Base-by-base conservation (phyloP, 2,113 vertebrate species). In the Riparia riparia region DNA sequence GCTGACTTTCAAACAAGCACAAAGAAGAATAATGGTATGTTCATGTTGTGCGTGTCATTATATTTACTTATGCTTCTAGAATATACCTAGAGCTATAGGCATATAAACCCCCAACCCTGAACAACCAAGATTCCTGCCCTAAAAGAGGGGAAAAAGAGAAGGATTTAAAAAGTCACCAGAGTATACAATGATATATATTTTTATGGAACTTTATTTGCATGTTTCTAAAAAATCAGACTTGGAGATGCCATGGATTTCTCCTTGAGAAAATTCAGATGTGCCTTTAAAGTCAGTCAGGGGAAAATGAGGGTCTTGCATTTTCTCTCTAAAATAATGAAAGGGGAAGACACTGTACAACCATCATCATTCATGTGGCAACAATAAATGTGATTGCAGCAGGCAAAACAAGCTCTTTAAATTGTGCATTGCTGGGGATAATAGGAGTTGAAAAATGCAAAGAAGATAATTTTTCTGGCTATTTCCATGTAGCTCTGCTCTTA, bases 61-160 rank as follows among this genome's bases (percentile, higher is more conserved):
- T 21, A 29, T n/a, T 72, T 65, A 45, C 12, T 57, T 37, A 15
- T 18, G 51, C n/a, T 53, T 78, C 41, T 49, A 41, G 44, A 86
- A 86, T 83, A 90, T 32, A 53, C 5, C 39, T n/a, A 32, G 9
- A 64, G 9, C 3, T 41, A 12, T 12, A 47, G 24, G 4, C 20
- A 39, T 47, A 17, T 21, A 31, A 61, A 57, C n/a, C 3, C 2
- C 2, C 25, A 71, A 8, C 4, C 12, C 17, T 10, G 53, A 74
- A 4, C 18, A 82, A 18, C 3, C 9, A 58, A 42, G 17, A 29
- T 51, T 69, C 26, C 24, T 4, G 2, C 6, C 6, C 28, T 13
- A 53, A 49, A 32, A 26, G n/a, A 14, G 0, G 2, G 2, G 14
- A 56, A 18, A 61, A 17, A 8, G 7, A 32, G 9, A 2, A 26